Evolutionary conservation across 2,113 vertebrate genomes (phyloP), one percentile per base, ranked within the genome.

Genomic region (Percina caprodes): DNA sequence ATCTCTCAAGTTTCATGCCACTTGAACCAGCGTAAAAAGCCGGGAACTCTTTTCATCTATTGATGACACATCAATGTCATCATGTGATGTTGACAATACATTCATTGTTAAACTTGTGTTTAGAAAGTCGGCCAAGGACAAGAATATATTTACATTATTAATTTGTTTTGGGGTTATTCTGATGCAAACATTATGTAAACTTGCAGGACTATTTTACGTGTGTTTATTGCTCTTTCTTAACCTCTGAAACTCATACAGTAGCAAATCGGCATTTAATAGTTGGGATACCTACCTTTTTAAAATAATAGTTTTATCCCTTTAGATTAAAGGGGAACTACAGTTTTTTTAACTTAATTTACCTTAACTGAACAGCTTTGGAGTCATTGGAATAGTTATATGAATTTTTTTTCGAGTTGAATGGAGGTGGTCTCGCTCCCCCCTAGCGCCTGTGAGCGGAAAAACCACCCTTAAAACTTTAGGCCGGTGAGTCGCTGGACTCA

Each of bases 1-100:
- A 45, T 55, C 46, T 51, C 68, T 74, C 58, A 52, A 55, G 69
- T 82, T 91, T 84, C 74, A 75, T 4, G 39, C 21, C 60, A 71
- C 72, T 73, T 69, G 39, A 83, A 72, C 71, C 23, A 1, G 33
- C 12, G 30, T 46, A 3, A 61, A 39, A 6, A 24, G 35, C 60
- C 1, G 14, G n/a, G 52, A 69, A 45, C 33, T 74, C 52, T 72
- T 76, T 39, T 52, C 75, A 63, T 19, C 30, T 56, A 55, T 26
- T 30, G 60, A 52, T 30, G 26, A 58, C 56, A 46, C 18, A 42
- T 42, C 54, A 0, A 49, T 39, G 46, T 84, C 68, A 26, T n/a
- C 1, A 0, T 15, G 46, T 33, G 26, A 16, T 59, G 74, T n/a
- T 15, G 35, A 58, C 81, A n/a, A 61, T 18, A 39, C 59, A 11